Base-by-base conservation (phyloP, 2,888 invertebrate species). In the Papilio demoleus region DNA sequence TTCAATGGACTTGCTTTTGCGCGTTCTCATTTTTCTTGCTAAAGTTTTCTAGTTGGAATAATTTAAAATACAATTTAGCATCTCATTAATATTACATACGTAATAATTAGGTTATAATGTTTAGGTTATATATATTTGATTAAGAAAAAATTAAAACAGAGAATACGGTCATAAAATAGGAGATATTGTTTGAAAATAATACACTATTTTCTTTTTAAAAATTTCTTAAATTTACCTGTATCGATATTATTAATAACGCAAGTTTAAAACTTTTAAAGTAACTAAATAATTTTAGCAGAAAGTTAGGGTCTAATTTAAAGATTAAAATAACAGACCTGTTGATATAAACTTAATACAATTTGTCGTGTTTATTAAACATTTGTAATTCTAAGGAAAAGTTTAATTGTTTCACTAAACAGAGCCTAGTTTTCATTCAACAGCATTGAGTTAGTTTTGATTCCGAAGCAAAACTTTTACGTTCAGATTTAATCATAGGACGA, bases 11-110 rank as follows among this genome's bases (percentile, higher is more conserved):
- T 50, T 50, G 50, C n/a, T 50, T 45, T 24, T 27, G 27, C 50
- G 27, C 50, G 50, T 14, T 50, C 27, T 27, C 50, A 50, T 50
- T 50, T 50, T 50, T 50, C 50, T 50, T 50, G 14, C 50, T 14
- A 27, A 14, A 14, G 14, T 12, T 27, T 27, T 27, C 50, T 12
- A 50, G 27, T 14, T 24, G 27, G 3, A 22, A 11, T 12, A 4
- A 3, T 22, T 12, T 47, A 8, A 24, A 9, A 22, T 27, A 5
- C 6, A 27, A 50, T 42, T 17, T 17, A 42, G 2, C 5, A 17
- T 8, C 17, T 8, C 2, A 17, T 5, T 40, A 14, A n/a, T 40
- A 14, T 40, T n/a, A n/a, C 5, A 38, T n/a, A 38, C 38, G 14
- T n/a, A 40, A 40, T 34, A 34, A 34, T n/a, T n/a, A n/a, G n/a